phyloP scores from a whole-genome alignment of 2,888 invertebrate genomes.

The Sinhomidia bicolor region DNA sequence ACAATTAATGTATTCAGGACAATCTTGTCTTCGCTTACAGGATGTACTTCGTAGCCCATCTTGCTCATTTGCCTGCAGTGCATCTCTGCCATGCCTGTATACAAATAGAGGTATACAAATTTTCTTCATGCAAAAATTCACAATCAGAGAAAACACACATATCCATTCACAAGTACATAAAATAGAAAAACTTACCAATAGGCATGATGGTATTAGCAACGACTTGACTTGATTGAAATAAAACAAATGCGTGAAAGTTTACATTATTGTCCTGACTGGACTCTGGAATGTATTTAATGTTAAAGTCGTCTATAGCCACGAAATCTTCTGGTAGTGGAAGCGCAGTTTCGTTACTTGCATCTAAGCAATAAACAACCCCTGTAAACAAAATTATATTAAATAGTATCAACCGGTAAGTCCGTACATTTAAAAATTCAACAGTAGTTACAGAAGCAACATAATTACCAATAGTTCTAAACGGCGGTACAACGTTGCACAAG shows the following conservation, averaged over 20 bases:
- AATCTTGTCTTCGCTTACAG: slow-evolving; percentile 29
- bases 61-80: slow-evolving; percentile 64
- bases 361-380: slow-evolving; percentile 64
- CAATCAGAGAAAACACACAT: too few relatives aligned
- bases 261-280: slow-evolving; percentile 42
- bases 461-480: slow-evolving; percentile 67
- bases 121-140: too few relatives aligned
- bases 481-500: slow-evolving; percentile 67
- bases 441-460: too few relatives aligned
- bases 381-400: not conserved
- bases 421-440: too few relatives aligned
- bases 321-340: slow-evolving; percentile 62
- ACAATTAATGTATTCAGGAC: too few relatives aligned
- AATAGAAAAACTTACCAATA: slow-evolving; percentile 39
- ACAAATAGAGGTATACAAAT: not conserved
- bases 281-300: slow-evolving; percentile 66
- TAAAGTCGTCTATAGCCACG: slow-evolving; percentile 55
- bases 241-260: slow-evolving; percentile 54
- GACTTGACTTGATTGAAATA: slow-evolving; percentile 54
- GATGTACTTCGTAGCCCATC: slow-evolving; percentile 55
- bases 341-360: not conserved
- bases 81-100: slow-evolving; percentile 57
- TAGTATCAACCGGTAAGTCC: not conserved
- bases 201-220: slow-evolving; percentile 32
- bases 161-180: not conserved